Base-by-base conservation (phyloP, 2,888 invertebrate genomes). In the Epinotia ramella region DNA sequence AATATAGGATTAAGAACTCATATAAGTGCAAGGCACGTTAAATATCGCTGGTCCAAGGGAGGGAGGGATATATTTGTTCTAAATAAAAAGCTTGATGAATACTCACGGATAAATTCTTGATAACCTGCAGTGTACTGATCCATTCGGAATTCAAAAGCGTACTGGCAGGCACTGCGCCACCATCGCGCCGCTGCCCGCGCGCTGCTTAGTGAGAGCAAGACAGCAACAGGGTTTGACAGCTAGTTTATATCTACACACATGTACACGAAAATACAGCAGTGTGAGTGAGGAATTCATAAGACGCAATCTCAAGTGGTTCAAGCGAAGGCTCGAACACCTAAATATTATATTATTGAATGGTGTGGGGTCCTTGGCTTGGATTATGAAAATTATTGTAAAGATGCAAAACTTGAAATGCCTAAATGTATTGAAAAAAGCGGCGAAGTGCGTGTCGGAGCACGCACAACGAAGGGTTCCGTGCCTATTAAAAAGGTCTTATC, bases 361-460 rank as follows among this genome's bases (percentile, higher is more conserved):
- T 66, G 66, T 28, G 5, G 65, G 65, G 65, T 33, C 28, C 18
- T 53, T 40, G 9, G 20, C 57, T 57, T 3, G 12, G 12, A 56
- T 33, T 33, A n/a, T 67, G n/a, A 53, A 56, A 66, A 20, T 53
- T 33, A 49, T 67, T 60, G 60, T 73, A 67, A 49, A 62, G 66
- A 67, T 73, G 73, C 65, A 65, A 66, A 59, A 65, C 13, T 64
- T 0, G 9, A 40, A 18, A 13, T 1, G 13, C 5, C 13, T 44
- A 12, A 28, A 46, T 20, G 44, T 44, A 63, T 63, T 44, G 12
- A 11, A 57, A n/a, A 57, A n/a, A n/a, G 1, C n/a, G n/a, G n/a
- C n/a, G n/a, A n/a, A n/a, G n/a, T n/a, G n/a, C n/a, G n/a, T n/a
- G n/a, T n/a, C n/a, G n/a, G n/a, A n/a, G n/a, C n/a, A n/a, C n/a